phyloP scores from a whole-genome alignment of 2,888 invertebrate species.

The Agonopterix alstromeriana region DNA sequence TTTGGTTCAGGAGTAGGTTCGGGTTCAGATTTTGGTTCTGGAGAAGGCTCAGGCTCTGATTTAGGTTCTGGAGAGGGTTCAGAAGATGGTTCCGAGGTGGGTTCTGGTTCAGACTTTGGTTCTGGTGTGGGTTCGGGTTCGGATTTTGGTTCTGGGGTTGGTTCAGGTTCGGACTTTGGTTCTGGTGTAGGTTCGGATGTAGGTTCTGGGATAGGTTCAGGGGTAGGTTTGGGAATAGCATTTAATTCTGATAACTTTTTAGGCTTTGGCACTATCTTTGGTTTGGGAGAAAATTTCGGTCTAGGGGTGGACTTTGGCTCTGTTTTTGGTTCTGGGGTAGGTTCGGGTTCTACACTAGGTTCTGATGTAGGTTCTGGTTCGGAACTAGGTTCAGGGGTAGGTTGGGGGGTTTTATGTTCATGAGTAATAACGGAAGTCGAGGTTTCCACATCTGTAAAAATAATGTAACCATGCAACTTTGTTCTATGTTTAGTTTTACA shows the following conservation, averaged over 20 bases:
- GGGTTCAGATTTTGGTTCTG: constrained; percentile 52
- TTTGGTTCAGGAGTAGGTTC: constrained; percentile 53
- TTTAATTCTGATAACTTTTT: constrained; percentile 32
- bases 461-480: constrained; percentile 59
- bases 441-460: constrained; percentile 68
- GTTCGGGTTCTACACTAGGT: constrained; percentile 55
- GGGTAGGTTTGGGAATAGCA: constrained; percentile 53
- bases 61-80: constrained; percentile 56
- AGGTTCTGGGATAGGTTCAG: constrained; percentile 41
- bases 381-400: constrained; percentile 42
- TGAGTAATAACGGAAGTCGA: constrained; percentile 56
- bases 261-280: constrained; percentile 44
- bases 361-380: constrained; percentile 39
- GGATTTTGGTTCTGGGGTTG: constrained; percentile 21
- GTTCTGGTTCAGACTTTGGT: constrained; percentile 55
- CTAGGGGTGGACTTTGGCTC: constrained; percentile 38
- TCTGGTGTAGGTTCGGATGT: constrained; percentile 27
- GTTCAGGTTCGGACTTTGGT: constrained; percentile 35
- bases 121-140: constrained; percentile 37
- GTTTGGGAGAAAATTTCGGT: constrained; percentile 51
- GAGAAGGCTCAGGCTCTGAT: constrained; percentile 47
- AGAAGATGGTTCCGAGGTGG: constrained; percentile 45
- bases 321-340: constrained; percentile 36
- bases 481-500: constrained; percentile 33
- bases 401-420: constrained; percentile 34